These are phyloP conservation scores for Mohoua ochrocephala DNA, from an alignment of 2,113 vertebrate genomes.

Conservation along the genomic window DNA sequence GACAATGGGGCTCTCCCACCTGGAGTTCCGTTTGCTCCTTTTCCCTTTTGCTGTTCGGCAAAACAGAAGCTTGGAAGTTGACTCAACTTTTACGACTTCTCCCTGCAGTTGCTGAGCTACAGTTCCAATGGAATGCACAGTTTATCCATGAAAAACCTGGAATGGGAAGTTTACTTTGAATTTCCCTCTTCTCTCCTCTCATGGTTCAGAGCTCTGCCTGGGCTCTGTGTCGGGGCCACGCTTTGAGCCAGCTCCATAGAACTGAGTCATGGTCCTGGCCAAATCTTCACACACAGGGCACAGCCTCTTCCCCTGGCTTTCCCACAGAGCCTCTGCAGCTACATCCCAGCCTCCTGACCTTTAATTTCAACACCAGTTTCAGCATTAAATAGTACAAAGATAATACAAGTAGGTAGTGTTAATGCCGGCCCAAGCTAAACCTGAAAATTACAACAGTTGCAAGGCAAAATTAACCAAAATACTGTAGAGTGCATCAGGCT, in stretches of 20 bases:
- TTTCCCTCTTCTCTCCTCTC: background rate
- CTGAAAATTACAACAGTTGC: background rate
- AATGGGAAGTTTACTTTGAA: background rate
- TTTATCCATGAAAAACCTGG: background rate
- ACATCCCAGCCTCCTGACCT: background rate
- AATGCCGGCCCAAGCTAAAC: background rate
- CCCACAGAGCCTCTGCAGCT: rapidly evolving
- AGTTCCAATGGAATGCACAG: background rate
- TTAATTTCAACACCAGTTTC: background rate
- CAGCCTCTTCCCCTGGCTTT: background rate
- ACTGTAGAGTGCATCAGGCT: background rate
- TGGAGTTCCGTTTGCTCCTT: background rate
- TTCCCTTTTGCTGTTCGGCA: background rate
- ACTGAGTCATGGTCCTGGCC: rapidly evolving
- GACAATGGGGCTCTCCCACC: background rate
- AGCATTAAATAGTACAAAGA: background rate
- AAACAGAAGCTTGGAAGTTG: background rate
- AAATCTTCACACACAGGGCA: rapidly evolving
- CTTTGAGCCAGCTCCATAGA: rapidly evolving
- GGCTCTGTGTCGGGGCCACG: too few species aligned
- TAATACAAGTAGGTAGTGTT: background rate
- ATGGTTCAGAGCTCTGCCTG: rapidly evolving
- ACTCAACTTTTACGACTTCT: background rate
- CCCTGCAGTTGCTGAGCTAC: background rate
- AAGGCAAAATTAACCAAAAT: background rate